A percentile compares a stretch with the other conserved stretches of the same genome.
phyloP scores from a whole-genome alignment of 2,888 invertebrate genomes.

The Eulithis testata region DNA sequence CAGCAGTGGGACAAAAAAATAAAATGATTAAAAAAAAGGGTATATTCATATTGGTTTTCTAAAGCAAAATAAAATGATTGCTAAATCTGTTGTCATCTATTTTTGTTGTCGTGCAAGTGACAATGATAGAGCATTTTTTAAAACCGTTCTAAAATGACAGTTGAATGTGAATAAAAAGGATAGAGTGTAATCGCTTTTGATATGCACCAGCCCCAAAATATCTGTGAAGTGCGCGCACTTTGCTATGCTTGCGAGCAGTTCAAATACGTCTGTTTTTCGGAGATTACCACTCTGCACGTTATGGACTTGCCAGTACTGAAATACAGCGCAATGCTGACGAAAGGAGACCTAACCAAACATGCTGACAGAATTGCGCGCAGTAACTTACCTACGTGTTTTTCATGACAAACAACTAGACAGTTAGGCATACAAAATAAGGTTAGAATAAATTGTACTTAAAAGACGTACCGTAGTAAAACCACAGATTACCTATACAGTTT shows the following conservation, averaged over 20 bases:
- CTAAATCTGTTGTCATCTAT: too few species aligned
- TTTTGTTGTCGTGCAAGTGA: too few species aligned
- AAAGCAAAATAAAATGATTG: too few species aligned
- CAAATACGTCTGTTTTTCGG: slow-evolving; percentile 57
- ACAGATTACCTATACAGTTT: too few species aligned
- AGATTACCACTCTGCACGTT: slow-evolving; percentile 54
- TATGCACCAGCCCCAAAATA: slow-evolving; percentile 46
- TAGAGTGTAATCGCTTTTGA: slow-evolving; percentile 28
- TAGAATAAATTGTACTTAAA: too few species aligned
- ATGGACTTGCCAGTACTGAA: slow-evolving; percentile 35
- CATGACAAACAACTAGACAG: not conserved
- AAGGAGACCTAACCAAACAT: slow-evolving; percentile 30
- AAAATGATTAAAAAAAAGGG: not conserved
- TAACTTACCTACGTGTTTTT: slow-evolving; percentile 8
- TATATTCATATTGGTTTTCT: too few species aligned
- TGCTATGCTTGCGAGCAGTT: slow-evolving; percentile 51
- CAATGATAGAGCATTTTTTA: too few species aligned
- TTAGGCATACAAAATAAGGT: not conserved
- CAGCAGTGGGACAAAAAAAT: too few species aligned
- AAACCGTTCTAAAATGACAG: too few species aligned
- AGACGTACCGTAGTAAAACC: too few species aligned
- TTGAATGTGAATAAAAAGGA: too few species aligned
- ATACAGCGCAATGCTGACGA: slow-evolving; percentile 25
- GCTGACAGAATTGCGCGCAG: slow-evolving; percentile 6
- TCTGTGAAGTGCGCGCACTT: slow-evolving; percentile 67